These are phyloP conservation scores for Scaptomyza hsui DNA, from an alignment of 1,140 invertebrate species.

Conservation along the genomic window DNA sequence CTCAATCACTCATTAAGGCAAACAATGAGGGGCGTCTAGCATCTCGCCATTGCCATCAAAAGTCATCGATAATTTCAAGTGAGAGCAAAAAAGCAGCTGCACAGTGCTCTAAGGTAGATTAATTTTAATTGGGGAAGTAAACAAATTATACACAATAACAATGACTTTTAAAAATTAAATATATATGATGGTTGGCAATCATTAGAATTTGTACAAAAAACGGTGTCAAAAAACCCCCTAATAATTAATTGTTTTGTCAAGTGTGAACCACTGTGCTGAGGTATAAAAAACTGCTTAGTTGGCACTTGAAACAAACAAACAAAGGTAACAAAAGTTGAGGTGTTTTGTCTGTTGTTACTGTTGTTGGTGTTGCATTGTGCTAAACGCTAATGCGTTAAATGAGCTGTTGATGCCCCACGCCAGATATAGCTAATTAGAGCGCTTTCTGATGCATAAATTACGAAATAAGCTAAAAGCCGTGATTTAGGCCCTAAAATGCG, in stretches of 20 bases:
- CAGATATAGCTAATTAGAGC: constrained; percentile 72
- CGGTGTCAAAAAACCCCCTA: neutral
- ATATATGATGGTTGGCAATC: too few relatives aligned
- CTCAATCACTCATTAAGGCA: constrained; percentile 60
- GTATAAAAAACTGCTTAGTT: constrained; percentile 16
- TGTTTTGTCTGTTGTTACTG: constrained; percentile 30
- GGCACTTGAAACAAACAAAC: constrained; percentile 56
- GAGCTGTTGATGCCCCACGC: constrained; percentile 60
- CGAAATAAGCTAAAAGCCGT: constrained; percentile 21
- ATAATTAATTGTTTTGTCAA: neutral
- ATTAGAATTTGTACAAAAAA: neutral
- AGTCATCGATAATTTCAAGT: constrained; percentile 36
- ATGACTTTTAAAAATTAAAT: neutral
- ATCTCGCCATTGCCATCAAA: constrained; percentile 17
- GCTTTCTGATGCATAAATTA: constrained; percentile 68
- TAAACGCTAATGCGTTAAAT: constrained; percentile 73
- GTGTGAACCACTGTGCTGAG: constrained; percentile 26
- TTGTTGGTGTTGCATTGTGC: constrained; percentile 37
- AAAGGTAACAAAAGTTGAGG: constrained; percentile 32
- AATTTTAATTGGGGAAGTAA: too few relatives aligned
- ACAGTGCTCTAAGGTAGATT: constrained; percentile 17
- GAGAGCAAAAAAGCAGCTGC: constrained; percentile 1
- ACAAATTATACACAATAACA: neutral
- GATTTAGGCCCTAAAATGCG: constrained; percentile 1
- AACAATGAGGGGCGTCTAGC: constrained; percentile 58